Percentiles rank a stretch among this genome's conserved stretches.
Evolutionary conservation across 2,888 invertebrate species (phyloP).

Genomic region (Ellobium chinense): DNA sequence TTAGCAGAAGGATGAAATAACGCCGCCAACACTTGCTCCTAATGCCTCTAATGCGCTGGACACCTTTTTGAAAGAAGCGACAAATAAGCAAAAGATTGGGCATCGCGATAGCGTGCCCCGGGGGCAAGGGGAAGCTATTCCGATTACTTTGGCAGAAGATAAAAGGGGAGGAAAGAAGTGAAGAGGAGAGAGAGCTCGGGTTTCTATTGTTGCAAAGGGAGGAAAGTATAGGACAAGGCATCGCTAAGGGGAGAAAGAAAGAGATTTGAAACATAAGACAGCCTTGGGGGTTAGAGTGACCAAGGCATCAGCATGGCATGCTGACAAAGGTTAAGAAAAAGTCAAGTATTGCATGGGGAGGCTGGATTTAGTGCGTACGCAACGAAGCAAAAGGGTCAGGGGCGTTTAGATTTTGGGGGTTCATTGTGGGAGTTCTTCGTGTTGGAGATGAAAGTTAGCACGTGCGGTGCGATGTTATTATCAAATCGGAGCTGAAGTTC

Average conservation of each 20-base stretch:
- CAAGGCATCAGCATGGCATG: background rate
- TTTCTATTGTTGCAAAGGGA: background rate
- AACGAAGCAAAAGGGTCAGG: background rate
- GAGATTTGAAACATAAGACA: background rate
- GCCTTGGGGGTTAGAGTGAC: background rate
- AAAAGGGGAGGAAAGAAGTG: background rate
- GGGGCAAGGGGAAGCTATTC: background rate
- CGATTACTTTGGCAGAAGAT: background rate
- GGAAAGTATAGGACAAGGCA: background rate
- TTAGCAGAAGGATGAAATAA: background rate
- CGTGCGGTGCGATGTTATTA: too few relatives aligned
- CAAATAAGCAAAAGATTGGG: background rate
- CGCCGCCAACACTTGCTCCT: background rate
- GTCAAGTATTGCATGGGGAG: background rate
- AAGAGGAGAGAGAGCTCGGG: background rate
- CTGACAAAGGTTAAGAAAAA: background rate
- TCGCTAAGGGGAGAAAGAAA: background rate
- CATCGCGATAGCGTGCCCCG: background rate
- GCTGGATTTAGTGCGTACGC: background rate
- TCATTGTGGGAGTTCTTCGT: background rate
- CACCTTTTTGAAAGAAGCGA: background rate
- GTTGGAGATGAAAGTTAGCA: too few relatives aligned
- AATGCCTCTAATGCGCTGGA: background rate
- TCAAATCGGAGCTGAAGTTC: too few relatives aligned
- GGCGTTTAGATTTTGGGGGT: background rate